These are phyloP conservation scores for Diogma glabrata DNA, from an alignment of 2,888 invertebrate genomes.

Conservation along the genomic window DNA sequence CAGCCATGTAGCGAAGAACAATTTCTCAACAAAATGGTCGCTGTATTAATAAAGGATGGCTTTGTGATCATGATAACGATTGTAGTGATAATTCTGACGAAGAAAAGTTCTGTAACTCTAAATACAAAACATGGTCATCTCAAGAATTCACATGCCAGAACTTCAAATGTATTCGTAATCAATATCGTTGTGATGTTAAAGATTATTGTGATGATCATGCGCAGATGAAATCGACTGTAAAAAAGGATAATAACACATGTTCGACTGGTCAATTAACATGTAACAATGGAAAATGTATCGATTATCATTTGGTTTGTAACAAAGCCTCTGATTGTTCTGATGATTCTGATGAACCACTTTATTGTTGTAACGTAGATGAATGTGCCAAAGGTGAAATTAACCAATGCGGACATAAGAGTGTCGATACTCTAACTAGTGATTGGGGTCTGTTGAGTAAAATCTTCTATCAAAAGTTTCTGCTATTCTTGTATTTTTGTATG, in stretches of 20 bases:
- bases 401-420: conserved; percentile 92
- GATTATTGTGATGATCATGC: conserved; percentile 93
- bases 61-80: conserved; percentile 91
- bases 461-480: too few relatives aligned
- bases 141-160: conserved; percentile 91
- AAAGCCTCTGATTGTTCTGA: conserved; percentile 79
- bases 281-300: conserved; percentile 74
- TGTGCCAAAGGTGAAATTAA: conserved; percentile 83
- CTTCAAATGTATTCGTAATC: conserved; percentile 84
- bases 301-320: conserved; percentile 73
- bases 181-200: conserved; percentile 73
- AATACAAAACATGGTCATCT: conserved; percentile 70
- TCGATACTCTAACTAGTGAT: conserved; percentile 86
- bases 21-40: conserved; percentile 85
- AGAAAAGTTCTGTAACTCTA: conserved; percentile 74
- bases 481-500: too few relatives aligned
- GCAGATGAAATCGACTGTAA: conserved; percentile 77
- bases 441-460: too few relatives aligned
- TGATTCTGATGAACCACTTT: conserved; percentile 82
- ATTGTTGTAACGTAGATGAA: conserved; percentile 94
- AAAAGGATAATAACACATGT: conserved; percentile 66
- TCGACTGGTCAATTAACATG: conserved; percentile 70
- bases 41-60: conserved; percentile 82
- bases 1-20: conserved; percentile 82
- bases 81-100: conserved; percentile 97